These are phyloP conservation scores for Asarcornis scutulata DNA, from an alignment of 2,113 vertebrate genomes.

Conservation along the genomic window DNA sequence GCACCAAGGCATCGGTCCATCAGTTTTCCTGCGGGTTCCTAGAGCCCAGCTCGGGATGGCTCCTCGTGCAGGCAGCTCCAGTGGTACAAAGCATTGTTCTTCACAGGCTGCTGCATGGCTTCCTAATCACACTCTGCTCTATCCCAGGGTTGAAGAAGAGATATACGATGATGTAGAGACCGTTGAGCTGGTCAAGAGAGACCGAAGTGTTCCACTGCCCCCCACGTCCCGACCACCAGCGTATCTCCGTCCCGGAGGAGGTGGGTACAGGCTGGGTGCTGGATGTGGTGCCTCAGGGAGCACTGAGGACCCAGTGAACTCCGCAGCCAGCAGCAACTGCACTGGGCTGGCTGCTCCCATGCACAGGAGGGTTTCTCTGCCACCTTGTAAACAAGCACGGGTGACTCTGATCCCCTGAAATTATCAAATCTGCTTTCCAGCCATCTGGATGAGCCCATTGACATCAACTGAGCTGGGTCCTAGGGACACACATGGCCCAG, in stretches of 20 bases:
- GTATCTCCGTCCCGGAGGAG: neutral
- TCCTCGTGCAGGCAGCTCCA: neutral
- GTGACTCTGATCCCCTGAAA: neutral
- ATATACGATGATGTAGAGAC: slow-evolving; percentile 19
- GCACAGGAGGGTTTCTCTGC: neutral
- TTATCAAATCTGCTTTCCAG: neutral
- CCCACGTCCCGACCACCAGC: rapidly evolving
- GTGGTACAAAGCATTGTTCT: rapidly evolving
- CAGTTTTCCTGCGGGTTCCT: neutral
- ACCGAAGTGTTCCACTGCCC: neutral
- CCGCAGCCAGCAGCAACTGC: rapidly evolving
- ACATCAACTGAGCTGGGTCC: neutral
- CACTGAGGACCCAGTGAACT: rapidly evolving
- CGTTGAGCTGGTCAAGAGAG: neutral
- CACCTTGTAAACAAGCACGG: neutral
- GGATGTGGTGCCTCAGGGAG: neutral
- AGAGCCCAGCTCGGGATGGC: neutral
- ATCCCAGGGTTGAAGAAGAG: neutral
- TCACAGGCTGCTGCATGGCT: neutral
- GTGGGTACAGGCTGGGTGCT: neutral
- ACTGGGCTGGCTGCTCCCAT: neutral
- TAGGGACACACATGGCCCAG: neutral
- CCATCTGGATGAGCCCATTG: neutral
- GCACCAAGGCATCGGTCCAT: neutral
- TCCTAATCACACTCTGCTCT: neutral